These are phyloP conservation scores for Eudyptes chrysolophus DNA, from an alignment of 2,113 vertebrate genomes.

Conservation along the genomic window DNA sequence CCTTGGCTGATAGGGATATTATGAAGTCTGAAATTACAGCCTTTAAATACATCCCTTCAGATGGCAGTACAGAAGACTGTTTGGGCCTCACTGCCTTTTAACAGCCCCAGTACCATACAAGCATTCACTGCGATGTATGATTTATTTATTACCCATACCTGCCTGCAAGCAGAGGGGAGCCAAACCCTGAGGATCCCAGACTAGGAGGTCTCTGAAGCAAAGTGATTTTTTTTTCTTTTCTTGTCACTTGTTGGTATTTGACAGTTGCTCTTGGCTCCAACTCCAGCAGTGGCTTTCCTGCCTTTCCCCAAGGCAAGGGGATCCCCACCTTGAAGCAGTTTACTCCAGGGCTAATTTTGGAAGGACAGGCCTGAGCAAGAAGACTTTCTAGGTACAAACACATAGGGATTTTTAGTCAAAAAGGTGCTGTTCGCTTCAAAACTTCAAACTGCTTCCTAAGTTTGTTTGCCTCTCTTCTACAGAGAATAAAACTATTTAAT, in stretches of 20 bases:
- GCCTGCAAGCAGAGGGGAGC: background rate
- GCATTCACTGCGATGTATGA: accelerated
- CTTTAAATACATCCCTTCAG: background rate
- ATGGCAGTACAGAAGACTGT: background rate
- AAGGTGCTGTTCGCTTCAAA: background rate
- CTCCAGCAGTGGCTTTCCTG: background rate
- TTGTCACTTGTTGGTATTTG: background rate
- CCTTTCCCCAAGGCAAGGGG: background rate
- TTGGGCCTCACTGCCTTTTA: background rate
- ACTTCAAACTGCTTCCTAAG: background rate
- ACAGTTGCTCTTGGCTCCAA: background rate
- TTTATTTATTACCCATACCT: background rate
- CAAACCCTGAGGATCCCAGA: background rate
- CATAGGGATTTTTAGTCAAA: background rate
- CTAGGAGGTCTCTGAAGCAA: background rate
- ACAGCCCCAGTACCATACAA: background rate
- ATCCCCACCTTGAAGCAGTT: background rate
- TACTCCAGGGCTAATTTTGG: background rate
- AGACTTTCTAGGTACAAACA: background rate
- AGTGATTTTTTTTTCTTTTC: background rate
- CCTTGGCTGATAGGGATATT: background rate
- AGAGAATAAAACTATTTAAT: background rate
- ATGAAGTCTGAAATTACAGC: background rate
- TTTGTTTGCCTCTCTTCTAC: background rate
- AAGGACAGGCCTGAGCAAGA: background rate